Evolutionary conservation across 2,797 vertebrate genomes (phyloP).

Genomic region (Clarias pachynema): DNA sequence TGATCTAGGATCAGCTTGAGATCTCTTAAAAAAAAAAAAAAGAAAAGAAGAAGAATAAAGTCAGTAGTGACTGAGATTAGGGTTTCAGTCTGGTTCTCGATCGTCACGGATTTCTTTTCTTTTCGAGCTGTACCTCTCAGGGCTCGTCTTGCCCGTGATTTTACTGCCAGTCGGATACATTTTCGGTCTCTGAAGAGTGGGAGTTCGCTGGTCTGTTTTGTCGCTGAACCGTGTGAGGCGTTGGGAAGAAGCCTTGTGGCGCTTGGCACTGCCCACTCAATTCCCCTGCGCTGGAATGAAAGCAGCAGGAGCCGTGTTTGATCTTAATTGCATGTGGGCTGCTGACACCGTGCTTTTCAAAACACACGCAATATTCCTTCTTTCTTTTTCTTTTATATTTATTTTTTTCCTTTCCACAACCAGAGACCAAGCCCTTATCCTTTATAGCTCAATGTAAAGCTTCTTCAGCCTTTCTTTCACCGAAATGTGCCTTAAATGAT

Average conservation of each 20-base stretch:
- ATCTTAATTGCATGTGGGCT: conserved; percentile 78
- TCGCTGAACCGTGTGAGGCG: conserved; percentile 29
- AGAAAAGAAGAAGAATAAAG: no score
- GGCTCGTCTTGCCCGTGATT: conserved; percentile 27
- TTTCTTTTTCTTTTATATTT: neutral
- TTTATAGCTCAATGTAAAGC: conserved; percentile 55
- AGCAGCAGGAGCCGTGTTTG: conserved; percentile 75
- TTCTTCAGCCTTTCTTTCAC: conserved; percentile 84
- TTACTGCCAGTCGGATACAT: conserved; percentile 47
- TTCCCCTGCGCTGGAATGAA: conserved; percentile 74
- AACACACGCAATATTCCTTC: conserved; percentile 49
- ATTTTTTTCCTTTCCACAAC: conserved; percentile 31
- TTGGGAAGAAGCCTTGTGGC: conserved; percentile 64
- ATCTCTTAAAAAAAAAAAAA: neutral
- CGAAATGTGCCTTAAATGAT: conserved; percentile 80
- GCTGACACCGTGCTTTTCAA: conserved; percentile 70
- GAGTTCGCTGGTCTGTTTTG: conserved; percentile 23
- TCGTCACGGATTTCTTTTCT: neutral
- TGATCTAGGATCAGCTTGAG: conserved; percentile 13
- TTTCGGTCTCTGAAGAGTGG: conserved; percentile 15
- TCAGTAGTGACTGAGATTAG: neutral
- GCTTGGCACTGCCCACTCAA: conserved; percentile 74
- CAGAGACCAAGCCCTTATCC: conserved; percentile 30
- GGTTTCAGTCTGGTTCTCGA: neutral
- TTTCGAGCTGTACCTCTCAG: conserved; percentile 25